Evolutionary conservation across 1,140 invertebrate genomes (phyloP).

Genomic region (Zaprionus inermis): DNA sequence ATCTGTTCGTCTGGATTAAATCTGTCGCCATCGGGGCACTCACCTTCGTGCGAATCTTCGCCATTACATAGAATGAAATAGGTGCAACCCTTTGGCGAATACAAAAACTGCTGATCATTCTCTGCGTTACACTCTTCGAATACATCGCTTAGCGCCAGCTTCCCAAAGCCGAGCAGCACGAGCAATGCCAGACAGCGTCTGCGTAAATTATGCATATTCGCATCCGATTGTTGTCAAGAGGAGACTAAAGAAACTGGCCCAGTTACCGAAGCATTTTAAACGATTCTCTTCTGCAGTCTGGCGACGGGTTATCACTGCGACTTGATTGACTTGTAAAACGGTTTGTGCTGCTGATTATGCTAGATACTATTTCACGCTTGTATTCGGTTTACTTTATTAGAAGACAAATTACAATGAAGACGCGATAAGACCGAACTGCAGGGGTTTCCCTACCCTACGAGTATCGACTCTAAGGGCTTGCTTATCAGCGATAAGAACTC

Average conservation of each 20-base stretch:
- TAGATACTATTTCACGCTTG: not conserved
- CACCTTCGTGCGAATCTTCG: conserved; percentile 73
- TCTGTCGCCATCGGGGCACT: conserved; percentile 67
- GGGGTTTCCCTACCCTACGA: conserved; percentile 1
- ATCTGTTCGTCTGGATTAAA: conserved; percentile 60
- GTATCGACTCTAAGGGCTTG: not conserved
- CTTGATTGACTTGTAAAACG: conserved; percentile 40
- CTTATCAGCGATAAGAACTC: conserved; percentile 56
- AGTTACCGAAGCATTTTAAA: conserved; percentile 23
- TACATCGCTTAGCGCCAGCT: conserved; percentile 33
- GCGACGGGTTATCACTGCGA: conserved; percentile 32
- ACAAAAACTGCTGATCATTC: conserved; percentile 46
- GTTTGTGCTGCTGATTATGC: conserved; percentile 23
- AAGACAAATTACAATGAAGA: conserved; percentile 8
- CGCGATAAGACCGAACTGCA: not conserved
- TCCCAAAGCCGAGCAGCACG: not conserved
- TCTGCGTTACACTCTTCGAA: conserved; percentile 57
- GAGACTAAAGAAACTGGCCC: conserved; percentile 20
- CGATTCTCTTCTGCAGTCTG: not conserved
- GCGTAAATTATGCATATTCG: conserved; percentile 16
- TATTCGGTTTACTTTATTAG: conserved; percentile 46
- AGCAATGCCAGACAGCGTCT: not conserved
- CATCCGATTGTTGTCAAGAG: conserved; percentile 1
- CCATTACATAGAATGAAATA: conserved; percentile 71
- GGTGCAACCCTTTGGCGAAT: conserved; percentile 58